Percentiles rank a stretch among this genome's conserved stretches.
These are phyloP conservation scores for Sarcophaga rosellei DNA, from an alignment of 2,888 invertebrate genomes.

Conservation along the genomic window DNA sequence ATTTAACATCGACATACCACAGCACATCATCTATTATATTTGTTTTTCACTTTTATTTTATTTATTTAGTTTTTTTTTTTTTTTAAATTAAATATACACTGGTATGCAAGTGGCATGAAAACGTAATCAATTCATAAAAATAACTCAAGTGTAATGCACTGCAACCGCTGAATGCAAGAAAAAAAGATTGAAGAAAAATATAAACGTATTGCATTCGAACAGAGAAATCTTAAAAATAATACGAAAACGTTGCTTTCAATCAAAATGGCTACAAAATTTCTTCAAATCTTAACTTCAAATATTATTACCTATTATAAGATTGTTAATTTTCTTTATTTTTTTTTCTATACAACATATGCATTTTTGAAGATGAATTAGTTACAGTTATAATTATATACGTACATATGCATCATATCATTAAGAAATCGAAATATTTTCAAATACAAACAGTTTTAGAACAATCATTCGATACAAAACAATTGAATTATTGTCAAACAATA, in stretches of 20 bases:
- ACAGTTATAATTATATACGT: constrained; percentile 4
- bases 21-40: background rate
- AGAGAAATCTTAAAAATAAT: constrained; percentile 46
- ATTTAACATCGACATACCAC: background rate
- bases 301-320: constrained; percentile 20
- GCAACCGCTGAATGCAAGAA: constrained; percentile 34
- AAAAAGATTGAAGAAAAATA: constrained; percentile 36
- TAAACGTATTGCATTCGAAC: constrained; percentile 29
- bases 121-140: constrained; percentile 59
- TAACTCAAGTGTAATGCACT: constrained; percentile 62
- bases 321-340: background rate
- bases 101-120: constrained; percentile 50
- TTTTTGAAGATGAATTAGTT: constrained; percentile 10
- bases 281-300: background rate
- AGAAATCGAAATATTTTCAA: background rate
- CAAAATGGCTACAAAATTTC: background rate
- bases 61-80: constrained; percentile 6
- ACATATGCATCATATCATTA: background rate
- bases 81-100: background rate
- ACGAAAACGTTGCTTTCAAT: constrained; percentile 5
- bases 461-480: background rate
- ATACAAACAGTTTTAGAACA: background rate
- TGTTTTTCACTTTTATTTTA: constrained; percentile 37
- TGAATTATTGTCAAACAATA: background rate
- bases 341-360: background rate